phyloP scores from a whole-genome alignment of 2,113 vertebrate species.

The Numenius arquata region DNA sequence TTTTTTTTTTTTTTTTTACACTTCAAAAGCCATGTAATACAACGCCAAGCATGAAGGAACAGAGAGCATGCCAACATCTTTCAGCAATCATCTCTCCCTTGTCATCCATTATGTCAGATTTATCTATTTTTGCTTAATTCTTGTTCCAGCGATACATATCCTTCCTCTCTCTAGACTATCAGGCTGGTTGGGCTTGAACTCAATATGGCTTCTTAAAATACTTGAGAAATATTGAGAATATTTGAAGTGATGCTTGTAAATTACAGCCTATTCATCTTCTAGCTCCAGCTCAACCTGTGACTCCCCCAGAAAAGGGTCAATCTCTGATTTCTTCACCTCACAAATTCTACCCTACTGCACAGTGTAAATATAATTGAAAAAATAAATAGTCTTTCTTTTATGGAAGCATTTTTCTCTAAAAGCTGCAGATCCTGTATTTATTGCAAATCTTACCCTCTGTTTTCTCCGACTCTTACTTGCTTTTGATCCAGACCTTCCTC shows the following conservation, averaged over 20 bases:
- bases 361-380: background rate
- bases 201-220: slow-evolving; percentile 53
- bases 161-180: slow-evolving; percentile 28
- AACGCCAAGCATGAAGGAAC: slow-evolving; percentile 35
- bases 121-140: slow-evolving; percentile 58
- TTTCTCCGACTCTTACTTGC: background rate
- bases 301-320: background rate
- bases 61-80: slow-evolving; percentile 48
- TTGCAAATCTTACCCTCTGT: background rate
- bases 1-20: background rate
- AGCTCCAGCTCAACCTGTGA: background rate
- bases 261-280: background rate
- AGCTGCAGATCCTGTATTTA: background rate
- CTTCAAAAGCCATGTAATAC: slow-evolving; percentile 51
- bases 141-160: background rate
- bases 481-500: background rate
- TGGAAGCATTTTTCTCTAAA: background rate
- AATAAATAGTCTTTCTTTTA: background rate
- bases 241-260: background rate
- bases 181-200: slow-evolving; percentile 12
- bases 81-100: slow-evolving; percentile 52
- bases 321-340: background rate
- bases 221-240: slow-evolving; percentile 17
- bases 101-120: slow-evolving; percentile 54
- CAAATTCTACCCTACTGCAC: background rate